phyloP scores from a whole-genome alignment of 2,888 invertebrate genomes.

The Oxyteleia sp. region DNA sequence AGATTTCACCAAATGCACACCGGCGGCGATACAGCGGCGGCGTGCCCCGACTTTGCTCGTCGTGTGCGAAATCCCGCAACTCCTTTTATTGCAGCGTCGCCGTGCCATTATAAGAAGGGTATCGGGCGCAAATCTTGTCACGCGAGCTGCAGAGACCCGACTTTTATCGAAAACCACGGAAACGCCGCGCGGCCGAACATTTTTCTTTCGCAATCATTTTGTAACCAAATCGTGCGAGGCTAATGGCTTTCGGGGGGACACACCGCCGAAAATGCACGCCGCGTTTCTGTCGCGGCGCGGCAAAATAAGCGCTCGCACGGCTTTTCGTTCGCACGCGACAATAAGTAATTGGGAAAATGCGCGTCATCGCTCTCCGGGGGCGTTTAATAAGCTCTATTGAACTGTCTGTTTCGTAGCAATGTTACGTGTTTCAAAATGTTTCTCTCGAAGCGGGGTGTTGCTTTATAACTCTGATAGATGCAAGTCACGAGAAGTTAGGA shows the following conservation, averaged over 20 bases:
- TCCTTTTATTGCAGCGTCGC: slow-evolving; percentile 59
- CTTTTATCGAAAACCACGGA: slow-evolving; percentile 47
- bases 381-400: neutral
- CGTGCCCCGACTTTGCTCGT: slow-evolving; percentile 38
- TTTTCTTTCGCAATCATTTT: slow-evolving; percentile 28
- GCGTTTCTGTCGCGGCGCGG: neutral
- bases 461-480: no score
- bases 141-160: slow-evolving; percentile 48
- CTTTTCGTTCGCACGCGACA: slow-evolving; percentile 45
- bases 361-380: neutral
- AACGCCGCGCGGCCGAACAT: neutral
- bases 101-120: slow-evolving; percentile 63
- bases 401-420: no score
- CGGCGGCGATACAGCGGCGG: slow-evolving; percentile 48
- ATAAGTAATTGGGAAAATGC: slow-evolving; percentile 38
- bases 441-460: no score
- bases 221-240: slow-evolving; percentile 17
- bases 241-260: slow-evolving; percentile 4
- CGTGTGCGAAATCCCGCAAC: slow-evolving; percentile 50
- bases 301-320: neutral
- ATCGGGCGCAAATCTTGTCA: slow-evolving; percentile 71
- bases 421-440: no score
- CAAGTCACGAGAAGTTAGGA: no score
- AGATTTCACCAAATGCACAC: slow-evolving; percentile 73
- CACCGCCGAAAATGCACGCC: slow-evolving; percentile 9